A percentile compares a stretch with the other conserved stretches of the same genome.
Evolutionary conservation across 1,140 invertebrate genomes (phyloP).

Genomic region (Papilio polytes): DNA sequence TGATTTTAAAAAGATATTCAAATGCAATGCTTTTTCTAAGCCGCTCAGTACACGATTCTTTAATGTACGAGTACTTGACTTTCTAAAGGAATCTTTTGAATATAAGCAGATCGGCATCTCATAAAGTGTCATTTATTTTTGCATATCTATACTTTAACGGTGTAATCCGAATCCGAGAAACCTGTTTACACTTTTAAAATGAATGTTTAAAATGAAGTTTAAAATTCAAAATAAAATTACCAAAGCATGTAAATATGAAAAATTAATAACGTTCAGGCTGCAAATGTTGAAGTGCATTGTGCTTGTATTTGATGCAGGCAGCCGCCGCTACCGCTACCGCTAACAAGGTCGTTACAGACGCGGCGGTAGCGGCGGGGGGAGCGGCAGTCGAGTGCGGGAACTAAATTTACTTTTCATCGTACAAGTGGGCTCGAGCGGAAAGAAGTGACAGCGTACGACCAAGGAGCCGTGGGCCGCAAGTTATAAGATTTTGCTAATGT

Average conservation of each 20-base stretch:
- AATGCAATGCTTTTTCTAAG: slow-evolving; percentile 4
- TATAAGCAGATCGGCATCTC: too few relatives aligned
- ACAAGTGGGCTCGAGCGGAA: slow-evolving; percentile 15
- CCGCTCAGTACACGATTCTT: neutral
- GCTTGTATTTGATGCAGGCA: neutral
- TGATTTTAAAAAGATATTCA: neutral
- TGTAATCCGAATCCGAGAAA: too few relatives aligned
- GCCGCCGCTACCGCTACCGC: neutral
- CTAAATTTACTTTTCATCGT: slow-evolving; percentile 17
- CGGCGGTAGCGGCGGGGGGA: neutral
- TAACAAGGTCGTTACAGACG: slow-evolving; percentile 20
- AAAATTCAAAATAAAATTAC: too few relatives aligned
- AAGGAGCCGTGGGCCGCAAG: neutral
- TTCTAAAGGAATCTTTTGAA: neutral
- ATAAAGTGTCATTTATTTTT: too few relatives aligned
- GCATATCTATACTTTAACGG: too few relatives aligned
- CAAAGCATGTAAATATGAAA: neutral
- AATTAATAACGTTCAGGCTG: neutral
- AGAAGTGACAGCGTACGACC: slow-evolving; percentile 29
- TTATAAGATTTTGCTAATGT: neutral
- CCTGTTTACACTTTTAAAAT: too few relatives aligned
- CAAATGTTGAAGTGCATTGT: slow-evolving; percentile 3
- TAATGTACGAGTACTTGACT: neutral
- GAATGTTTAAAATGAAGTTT: too few relatives aligned
- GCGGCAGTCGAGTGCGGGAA: slow-evolving; percentile 22